phyloP scores from a whole-genome alignment of 2,797 vertebrate species.

The Lagorchestes hirsutus region DNA sequence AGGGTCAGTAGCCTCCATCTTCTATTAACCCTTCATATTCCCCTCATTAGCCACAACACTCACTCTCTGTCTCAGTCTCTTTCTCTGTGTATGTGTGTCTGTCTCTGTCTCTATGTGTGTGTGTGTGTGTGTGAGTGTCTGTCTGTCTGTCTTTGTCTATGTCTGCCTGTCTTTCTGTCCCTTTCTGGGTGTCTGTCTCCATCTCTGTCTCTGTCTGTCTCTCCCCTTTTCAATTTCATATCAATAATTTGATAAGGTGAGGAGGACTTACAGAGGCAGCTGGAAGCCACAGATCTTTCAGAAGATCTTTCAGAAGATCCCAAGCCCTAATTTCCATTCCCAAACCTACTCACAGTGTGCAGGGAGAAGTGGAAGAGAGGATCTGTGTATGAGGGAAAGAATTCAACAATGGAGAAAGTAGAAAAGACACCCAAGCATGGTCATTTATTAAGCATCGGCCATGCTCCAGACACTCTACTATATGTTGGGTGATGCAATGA shows the following conservation, averaged over 20 bases:
- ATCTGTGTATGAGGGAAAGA: neutral
- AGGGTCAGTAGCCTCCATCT: neutral
- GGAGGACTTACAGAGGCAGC: neutral
- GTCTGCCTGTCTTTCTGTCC: too few relatives aligned
- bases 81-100: neutral
- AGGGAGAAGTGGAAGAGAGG: neutral
- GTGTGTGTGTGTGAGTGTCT: neutral
- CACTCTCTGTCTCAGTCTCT: neutral
- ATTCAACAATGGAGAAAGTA: neutral
- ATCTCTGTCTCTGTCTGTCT: neutral
- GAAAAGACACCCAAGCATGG: neutral
- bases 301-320: neutral
- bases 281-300: neutral
- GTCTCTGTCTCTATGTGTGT: neutral
- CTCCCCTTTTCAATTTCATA: neutral
- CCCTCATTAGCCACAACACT: neutral
- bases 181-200: neutral
- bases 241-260: neutral
- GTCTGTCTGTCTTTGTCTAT: neutral
- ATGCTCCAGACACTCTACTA: neutral
- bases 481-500: neutral
- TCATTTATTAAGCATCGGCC: neutral
- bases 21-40: neutral
- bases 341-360: neutral
- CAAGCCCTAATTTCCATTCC: neutral